A percentile compares a stretch with the other conserved stretches of the same genome.
phyloP scores from a whole-genome alignment of 2,797 vertebrate genomes.

The Gymnocypris eckloni region DNA sequence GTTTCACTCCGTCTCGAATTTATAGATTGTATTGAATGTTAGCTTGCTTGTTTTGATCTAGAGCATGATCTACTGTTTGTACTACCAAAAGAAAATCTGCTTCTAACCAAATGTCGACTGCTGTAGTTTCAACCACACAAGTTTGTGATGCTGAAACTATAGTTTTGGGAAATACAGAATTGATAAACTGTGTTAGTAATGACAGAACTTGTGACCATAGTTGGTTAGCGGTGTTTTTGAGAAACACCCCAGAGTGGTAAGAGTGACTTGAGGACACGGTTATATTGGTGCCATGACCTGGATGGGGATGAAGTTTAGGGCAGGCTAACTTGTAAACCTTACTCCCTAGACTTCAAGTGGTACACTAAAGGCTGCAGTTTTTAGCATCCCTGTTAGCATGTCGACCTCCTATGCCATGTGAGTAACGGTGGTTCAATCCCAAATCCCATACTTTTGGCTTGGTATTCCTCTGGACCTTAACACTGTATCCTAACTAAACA shows the following conservation, averaged over 20 bases:
- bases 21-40: not conserved
- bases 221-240: too few species aligned
- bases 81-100: not conserved
- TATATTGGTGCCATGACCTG: not conserved
- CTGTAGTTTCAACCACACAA: not conserved
- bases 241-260: not conserved
- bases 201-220: too few species aligned
- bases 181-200: not conserved
- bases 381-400: not conserved
- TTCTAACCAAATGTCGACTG: not conserved
- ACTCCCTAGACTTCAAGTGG: too few species aligned
- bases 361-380: too few species aligned
- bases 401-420: not conserved
- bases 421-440: not conserved
- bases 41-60: not conserved
- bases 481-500: too few species aligned
- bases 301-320: too few species aligned
- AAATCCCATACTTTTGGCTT: not conserved
- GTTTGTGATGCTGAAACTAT: not conserved
- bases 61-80: not conserved
- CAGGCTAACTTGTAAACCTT: too few species aligned
- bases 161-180: not conserved
- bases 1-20: too few species aligned
- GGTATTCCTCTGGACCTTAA: not conserved
- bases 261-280: not conserved